phyloP scores from a whole-genome alignment of 2,797 vertebrate species.

The Mycteria americana region DNA sequence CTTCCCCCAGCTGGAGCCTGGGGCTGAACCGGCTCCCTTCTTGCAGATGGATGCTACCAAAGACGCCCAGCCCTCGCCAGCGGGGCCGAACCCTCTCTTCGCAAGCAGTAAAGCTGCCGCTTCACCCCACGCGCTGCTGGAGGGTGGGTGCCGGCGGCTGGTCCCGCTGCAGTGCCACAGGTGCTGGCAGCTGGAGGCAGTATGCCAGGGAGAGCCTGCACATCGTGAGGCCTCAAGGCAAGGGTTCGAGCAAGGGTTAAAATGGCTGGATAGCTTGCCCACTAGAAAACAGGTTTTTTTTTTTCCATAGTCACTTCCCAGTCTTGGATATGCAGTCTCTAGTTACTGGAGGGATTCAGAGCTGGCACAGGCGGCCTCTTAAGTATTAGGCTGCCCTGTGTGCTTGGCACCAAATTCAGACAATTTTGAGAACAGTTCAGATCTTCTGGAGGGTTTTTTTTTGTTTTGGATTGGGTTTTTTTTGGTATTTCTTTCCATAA shows the following conservation, averaged over 20 bases:
- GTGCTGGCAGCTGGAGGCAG: background rate
- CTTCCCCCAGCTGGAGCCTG: fast-evolving
- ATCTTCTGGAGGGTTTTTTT: constrained; percentile 31
- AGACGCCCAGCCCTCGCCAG: background rate
- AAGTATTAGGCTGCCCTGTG: constrained; percentile 41
- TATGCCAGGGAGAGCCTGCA: background rate
- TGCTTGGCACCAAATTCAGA: constrained; percentile 69
- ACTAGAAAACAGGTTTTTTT: constrained; percentile 2
- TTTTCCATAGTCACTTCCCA: constrained; percentile 16
- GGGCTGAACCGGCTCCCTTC: background rate
- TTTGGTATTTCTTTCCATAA: constrained; percentile 67
- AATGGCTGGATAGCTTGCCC: background rate
- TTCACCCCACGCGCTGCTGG: fast-evolving
- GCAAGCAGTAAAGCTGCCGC: background rate
- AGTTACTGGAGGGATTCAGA: constrained; percentile 41
- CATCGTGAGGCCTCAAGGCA: background rate
- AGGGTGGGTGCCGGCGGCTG: fast-evolving
- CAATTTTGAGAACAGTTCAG: constrained; percentile 62
- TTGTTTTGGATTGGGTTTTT: background rate
- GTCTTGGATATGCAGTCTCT: background rate
- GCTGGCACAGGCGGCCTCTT: constrained; percentile 7
- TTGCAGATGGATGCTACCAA: background rate
- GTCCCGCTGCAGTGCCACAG: background rate
- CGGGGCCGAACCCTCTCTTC: fast-evolving
- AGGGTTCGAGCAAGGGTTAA: background rate